Percentiles rank a stretch among this genome's conserved stretches.
Conservation (phyloP, 2,113 vertebrate genomes). For the Capreolus pygargus region DNA sequence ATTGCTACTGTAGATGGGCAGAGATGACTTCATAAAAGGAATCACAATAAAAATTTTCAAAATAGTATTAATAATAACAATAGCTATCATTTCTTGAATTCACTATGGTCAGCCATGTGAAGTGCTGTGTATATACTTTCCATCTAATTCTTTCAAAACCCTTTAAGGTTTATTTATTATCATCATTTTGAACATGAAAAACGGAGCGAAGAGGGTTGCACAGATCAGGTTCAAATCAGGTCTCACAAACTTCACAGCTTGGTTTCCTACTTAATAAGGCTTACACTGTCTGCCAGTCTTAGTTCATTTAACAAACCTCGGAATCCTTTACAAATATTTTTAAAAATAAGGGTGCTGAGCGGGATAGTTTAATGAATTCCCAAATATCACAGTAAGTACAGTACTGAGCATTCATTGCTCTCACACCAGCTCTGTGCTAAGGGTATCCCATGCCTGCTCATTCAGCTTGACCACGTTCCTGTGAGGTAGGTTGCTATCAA, state of each 20-base stretch:
- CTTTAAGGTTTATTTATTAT: background rate
- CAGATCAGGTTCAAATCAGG: background rate
- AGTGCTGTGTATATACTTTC: background rate
- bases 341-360: background rate
- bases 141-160: background rate
- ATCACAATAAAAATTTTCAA: background rate
- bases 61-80: background rate
- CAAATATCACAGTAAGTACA: background rate
- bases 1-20: background rate
- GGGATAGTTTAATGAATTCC: background rate
- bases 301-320: background rate
- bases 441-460: background rate
- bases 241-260: background rate
- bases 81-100: background rate
- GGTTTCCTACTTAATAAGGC: background rate
- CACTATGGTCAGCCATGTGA: background rate
- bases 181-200: slow-evolving; percentile 7
- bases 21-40: background rate
- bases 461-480: background rate
- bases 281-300: background rate
- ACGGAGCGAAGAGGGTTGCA: background rate
- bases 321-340: background rate
- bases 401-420: background rate
- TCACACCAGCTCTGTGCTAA: background rate
- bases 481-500: background rate